Conservation (phyloP, 2,113 vertebrate genomes). For the Corapipo altera region DNA sequence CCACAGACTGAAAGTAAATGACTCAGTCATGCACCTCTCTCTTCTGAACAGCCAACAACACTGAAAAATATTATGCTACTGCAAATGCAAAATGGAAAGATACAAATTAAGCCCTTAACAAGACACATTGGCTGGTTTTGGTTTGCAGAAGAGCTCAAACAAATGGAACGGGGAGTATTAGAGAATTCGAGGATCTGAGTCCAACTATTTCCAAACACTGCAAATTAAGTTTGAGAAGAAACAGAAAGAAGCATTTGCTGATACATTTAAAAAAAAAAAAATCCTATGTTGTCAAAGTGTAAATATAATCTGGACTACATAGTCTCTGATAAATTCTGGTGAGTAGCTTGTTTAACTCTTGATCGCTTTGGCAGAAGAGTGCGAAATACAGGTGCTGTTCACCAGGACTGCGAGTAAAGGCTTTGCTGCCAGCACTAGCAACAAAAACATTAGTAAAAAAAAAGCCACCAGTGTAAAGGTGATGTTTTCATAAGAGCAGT, state of each 20-base stretch:
- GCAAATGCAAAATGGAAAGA: neutral
- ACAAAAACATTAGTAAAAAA: neutral
- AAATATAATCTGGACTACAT: neutral
- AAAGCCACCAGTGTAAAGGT: neutral
- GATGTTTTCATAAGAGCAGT: neutral
- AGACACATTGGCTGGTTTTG: neutral
- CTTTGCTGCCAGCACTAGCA: accelerated
- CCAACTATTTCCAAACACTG: neutral
- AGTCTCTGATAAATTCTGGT: neutral
- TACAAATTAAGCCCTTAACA: neutral
- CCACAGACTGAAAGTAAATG: neutral
- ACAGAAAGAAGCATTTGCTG: neutral
- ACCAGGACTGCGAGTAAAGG: neutral
- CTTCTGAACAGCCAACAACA: neutral
- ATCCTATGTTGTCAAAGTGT: neutral
- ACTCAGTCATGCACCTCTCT: neutral
- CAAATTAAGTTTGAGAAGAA: neutral
- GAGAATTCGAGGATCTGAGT: neutral
- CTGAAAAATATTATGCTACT: neutral
- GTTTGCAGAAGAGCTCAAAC: neutral
- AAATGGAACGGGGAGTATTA: neutral
- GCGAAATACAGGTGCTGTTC: accelerated
- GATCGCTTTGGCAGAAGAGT: neutral
- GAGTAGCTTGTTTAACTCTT: neutral
- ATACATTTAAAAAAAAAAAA: neutral